Base-by-base conservation (phyloP, 2,888 invertebrate genomes). In the Sarcophaga rosellei region DNA sequence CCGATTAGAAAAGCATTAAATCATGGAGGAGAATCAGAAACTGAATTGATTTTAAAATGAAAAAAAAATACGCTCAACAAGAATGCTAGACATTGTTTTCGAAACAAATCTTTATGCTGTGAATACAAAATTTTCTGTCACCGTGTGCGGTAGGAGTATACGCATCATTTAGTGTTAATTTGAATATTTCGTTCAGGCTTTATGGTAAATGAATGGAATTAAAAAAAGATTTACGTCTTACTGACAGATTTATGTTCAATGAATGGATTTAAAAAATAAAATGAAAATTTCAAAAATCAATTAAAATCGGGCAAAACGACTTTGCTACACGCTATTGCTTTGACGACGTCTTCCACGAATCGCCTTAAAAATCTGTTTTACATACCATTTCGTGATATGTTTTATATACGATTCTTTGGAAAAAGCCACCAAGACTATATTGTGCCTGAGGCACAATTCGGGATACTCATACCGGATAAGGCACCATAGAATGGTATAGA, bases 1-100 rank as follows among this genome's bases (percentile, higher is more conserved):
- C 57, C 74, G 80, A 83, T 81, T 83, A 77, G 83, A 69, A 83
- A 77, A 83, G 53, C 61, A 78, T 84, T 81, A 84, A 84, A 84
- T 84, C 86, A 81, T 77, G 62, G 23, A 25, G 15, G 17, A 65
- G 8, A 3, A 23, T 17, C 11, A 66, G 45, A 69, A 21, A 57
- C 20, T 47, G n/a, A 72, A 47, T 76, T 76, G 21, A 76, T 53
- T 11, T 81, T 80, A 45, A 66, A 23, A 20, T 44, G 10, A 6
- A 35, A 66, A 72, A 59, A 35, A 66, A 66, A 17, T 35, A 11
- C 72, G 65, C n/a, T 57, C 63, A 68, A 72, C 57, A 53, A 69
- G 80, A 61, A 78, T 81, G 15, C n/a, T 45, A 65, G 23, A 66
- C 25, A 61, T 76, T 80, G 73, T 63, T 21, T 74, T 86, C 70